Evolutionary conservation across 2,888 invertebrate genomes (phyloP).

Genomic region (Lepas anatifera): DNA sequence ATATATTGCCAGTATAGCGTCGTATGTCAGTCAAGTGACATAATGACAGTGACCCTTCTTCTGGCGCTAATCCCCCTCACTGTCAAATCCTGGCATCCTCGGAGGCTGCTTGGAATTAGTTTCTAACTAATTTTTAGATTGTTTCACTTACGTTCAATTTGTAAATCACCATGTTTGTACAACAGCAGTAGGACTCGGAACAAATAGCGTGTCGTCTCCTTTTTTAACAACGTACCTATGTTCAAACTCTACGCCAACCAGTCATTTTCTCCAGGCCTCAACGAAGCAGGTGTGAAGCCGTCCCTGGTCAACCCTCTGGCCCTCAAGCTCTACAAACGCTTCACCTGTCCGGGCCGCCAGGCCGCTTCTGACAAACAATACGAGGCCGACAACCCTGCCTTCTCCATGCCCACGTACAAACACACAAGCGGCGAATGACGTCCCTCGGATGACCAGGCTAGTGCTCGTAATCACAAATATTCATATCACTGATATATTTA

Average conservation of each 20-base stretch:
- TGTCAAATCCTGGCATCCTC: no score
- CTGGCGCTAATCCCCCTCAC: no score
- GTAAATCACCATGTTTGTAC: not conserved
- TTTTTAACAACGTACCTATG: not conserved
- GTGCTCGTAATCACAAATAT: no score
- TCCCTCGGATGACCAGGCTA: no score
- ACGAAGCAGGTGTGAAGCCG: not conserved
- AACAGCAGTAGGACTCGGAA: not conserved
- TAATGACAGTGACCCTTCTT: no score
- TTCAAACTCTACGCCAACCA: not conserved
- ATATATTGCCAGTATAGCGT: no score
- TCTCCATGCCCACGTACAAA: not conserved
- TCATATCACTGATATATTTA: no score
- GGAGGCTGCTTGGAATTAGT: no score
- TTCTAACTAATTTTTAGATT: no score
- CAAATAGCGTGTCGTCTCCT: not conserved
- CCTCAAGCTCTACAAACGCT: not conserved
- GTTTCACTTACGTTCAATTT: not conserved
- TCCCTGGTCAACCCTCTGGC: not conserved
- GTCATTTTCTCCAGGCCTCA: not conserved
- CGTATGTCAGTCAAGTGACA: no score
- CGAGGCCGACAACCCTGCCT: not conserved
- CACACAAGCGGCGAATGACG: no score
- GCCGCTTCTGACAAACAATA: not conserved
- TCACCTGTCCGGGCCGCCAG: not conserved